Evolutionary conservation across 2,888 invertebrate genomes (phyloP), one percentile per base, ranked within the genome.

Genomic region (Therioaphis trifolii): DNA sequence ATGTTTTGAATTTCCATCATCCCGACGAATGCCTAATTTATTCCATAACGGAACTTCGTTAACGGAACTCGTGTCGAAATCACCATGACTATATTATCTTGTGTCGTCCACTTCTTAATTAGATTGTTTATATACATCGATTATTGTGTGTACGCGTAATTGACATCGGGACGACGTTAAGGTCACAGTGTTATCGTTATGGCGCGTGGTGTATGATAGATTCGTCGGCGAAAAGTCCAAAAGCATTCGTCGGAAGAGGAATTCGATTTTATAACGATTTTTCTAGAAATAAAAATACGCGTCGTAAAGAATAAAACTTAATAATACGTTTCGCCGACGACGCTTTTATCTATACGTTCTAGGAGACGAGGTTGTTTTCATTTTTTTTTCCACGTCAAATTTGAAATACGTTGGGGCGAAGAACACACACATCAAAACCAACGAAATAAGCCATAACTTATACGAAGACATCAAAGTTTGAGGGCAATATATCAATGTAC

Each of bases 41-140:
- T 75, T 75, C 58, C n/a, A n/a, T 75, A 61, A 43, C 75, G 18
- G 43, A 27, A 7, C 24, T 75, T 61, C 27, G 27, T n/a, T 75
- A 75, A 58, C 58, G 61, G 75, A 75, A 58, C 24, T 52, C 5
- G 43, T 11, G 18, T 61, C 11, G 12, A 74, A 24, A 72, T 21
- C 14, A 7, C 29, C 24, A 21, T 55, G 12, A 29, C 49, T 12
- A 55, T n/a, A n/a, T n/a, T 55, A 72, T 35, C 14, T 72, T 4
- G 5, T n/a, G n/a, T 72, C n/a, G 14, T 29, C n/a, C 5, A 29
- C 4, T 9, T 18, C n/a, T 49, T 12, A 24, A 55, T 55, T 55
- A 4, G n/a, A n/a, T n/a, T n/a, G n/a, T n/a, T n/a, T n/a, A n/a
- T n/a, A n/a, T n/a, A n/a, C n/a, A n/a, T n/a, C n/a, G n/a, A n/a